phyloP scores from a whole-genome alignment of 2,888 invertebrate species.

The Parnassius smintheus region DNA sequence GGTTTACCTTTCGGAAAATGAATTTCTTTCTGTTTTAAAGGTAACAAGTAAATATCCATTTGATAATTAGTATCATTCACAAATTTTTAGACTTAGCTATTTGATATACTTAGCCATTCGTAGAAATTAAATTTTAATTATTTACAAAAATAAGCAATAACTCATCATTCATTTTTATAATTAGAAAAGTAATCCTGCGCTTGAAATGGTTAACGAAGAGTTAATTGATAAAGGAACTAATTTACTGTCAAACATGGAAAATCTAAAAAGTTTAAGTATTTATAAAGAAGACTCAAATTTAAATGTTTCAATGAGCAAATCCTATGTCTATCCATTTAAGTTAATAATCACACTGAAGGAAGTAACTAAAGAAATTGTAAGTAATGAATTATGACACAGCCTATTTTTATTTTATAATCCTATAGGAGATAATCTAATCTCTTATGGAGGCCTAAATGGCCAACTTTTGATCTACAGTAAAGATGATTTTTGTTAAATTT shows the following conservation, averaged over 20 bases:
- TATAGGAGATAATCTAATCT: too few species aligned
- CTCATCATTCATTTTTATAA: slow-evolving; percentile 11
- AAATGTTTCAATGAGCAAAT: slow-evolving; percentile 40
- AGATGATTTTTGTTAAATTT: too few species aligned
- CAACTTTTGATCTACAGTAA: too few species aligned
- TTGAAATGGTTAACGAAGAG: slow-evolving; percentile 49
- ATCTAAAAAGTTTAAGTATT: slow-evolving; percentile 42
- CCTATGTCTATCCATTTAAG: slow-evolving; percentile 48
- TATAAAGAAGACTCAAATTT: slow-evolving; percentile 36
- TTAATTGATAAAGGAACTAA: slow-evolving; percentile 47
- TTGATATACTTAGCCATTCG: too few species aligned
- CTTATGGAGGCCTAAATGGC: too few species aligned
- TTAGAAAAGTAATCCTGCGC: slow-evolving; percentile 55
- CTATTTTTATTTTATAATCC: too few species aligned
- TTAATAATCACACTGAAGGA: slow-evolving; percentile 45
- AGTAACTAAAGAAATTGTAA: slow-evolving; percentile 55
- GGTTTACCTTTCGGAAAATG: slow-evolving; percentile 36
- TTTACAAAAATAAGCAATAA: too few species aligned
- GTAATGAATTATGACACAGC: slow-evolving; percentile 27
- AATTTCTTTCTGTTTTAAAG: slow-evolving; percentile 47
- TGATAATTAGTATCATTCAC: too few species aligned
- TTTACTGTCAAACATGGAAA: slow-evolving; percentile 47
- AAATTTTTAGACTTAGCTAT: too few species aligned
- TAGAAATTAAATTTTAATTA: too few species aligned
- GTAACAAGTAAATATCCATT: slow-evolving; percentile 34